Base-by-base conservation (phyloP, 2,797 vertebrate species). In the Toxotes lorentzi region DNA sequence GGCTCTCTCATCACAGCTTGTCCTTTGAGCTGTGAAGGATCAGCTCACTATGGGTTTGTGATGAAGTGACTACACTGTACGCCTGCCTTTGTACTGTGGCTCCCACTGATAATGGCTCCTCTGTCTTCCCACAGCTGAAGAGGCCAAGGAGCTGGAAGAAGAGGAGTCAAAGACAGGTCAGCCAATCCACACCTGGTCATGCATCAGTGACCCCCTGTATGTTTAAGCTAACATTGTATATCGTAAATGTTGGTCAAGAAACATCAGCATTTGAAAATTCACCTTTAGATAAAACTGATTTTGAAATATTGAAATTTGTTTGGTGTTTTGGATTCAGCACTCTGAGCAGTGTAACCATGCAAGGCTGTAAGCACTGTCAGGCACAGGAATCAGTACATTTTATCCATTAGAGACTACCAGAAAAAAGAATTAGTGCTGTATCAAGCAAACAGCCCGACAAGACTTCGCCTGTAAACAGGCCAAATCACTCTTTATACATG, bases 111-210 rank as follows among this genome's bases (percentile, higher is more conserved):
- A 89, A 89, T 91, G 73, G 61, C 77, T 88, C 59, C 66, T 88
- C 80, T 94, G 86, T 92, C 88, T 90, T 65, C 70, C 79, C 82
- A 82, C 92, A 98, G 97, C 95, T 64, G 93, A 94, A 1, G 97
- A 98, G 93, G 97, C 96, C 84, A 97, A 95, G 86, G 96, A 96
- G 34, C 95, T 95, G 54, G 96, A 98, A 47, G 96, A 96, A 86
- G 96, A 96, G 68, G 96, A 95, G 88, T 93, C 95, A 91, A 97
- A 97, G 91, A 96, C 97, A 90, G 97, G 97, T 98, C 83, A 92
- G 97, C 79, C 57, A 70, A 71, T 45, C 54, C 82, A 70, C 85
- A 86, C 74, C 81, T 83, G 84, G 75, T 83, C 70, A 78, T 84
- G 54, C 71, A 73, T 64, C 64, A 53, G 59, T 17, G 51, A 19